Evolutionary conservation across 2,888 invertebrate species (phyloP), one percentile per base, ranked within the genome.

Genomic region (Disparrhopalites patrizii): DNA sequence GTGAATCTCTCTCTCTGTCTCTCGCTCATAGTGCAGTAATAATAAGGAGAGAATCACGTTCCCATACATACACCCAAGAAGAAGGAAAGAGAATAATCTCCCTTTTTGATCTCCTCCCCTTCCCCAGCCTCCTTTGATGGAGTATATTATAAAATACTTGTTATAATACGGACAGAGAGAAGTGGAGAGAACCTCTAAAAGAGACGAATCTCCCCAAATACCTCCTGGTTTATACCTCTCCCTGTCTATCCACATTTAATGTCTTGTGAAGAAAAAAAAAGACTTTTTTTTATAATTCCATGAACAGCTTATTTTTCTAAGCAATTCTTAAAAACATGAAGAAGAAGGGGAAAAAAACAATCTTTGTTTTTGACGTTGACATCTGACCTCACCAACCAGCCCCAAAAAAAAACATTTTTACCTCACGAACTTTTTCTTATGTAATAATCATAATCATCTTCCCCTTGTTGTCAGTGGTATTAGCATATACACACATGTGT

Each of bases 341-440:
- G n/a, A n/a, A 13, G 10, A 30, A 52, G 52, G 52, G 28, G 30
- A 52, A 30, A 28, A 10, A 52, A 52, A 52, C 58, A 40, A 58
- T 58, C 58, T 62, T 51, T 52, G 36, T 62, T 62, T 62, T 62
- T 62, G 62, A 62, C 62, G 33, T 62, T 62, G 62, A 62, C 62
- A 62, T 62, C 62, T 62, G 62, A 62, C 62, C 62, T 33, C 27
- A 62, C 51, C 33, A 33, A 23, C 38, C 38, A 58, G 58, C 38
- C 33, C 51, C 51, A 62, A 62, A 62, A n/a, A n/a, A n/a, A n/a
- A n/a, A n/a, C n/a, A n/a, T n/a, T n/a, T 33, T 62, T 52, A 30
- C 51, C 50, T 62, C 62, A 62, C 62, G 62, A 62, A 51, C 52
- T 36, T 36, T 23, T 40, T 57, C 23, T 57, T 40, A 4, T 52